phyloP scores from a whole-genome alignment of 2,113 vertebrate genomes.

The Atractosteus spatula region DNA sequence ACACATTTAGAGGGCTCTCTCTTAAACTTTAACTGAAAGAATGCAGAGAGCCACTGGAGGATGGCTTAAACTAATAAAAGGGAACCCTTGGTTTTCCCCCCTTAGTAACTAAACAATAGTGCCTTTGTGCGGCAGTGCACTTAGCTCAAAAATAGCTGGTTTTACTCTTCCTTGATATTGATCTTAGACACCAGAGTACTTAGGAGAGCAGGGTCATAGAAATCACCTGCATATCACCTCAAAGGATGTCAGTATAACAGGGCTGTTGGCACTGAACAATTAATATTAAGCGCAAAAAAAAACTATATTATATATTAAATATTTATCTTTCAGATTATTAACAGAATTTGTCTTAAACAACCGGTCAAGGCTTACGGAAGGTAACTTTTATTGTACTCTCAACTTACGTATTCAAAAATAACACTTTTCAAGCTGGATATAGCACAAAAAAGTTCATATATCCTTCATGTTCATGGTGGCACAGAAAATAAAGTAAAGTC shows the following conservation, averaged over 20 bases:
- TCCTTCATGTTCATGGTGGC: too few relatives aligned
- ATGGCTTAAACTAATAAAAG: constrained; percentile 67
- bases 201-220: constrained; percentile 13
- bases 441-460: too few relatives aligned
- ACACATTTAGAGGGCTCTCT: constrained; percentile 19
- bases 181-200: constrained; percentile 28
- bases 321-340: too few relatives aligned
- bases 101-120: constrained; percentile 55
- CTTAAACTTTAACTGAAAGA: constrained; percentile 38
- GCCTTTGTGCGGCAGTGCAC: constrained; percentile 59
- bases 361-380: too few relatives aligned
- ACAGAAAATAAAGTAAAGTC: too few relatives aligned
- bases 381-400: too few relatives aligned
- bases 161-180: constrained; percentile 38
- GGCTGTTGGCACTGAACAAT: constrained; percentile 8
- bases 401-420: too few relatives aligned
- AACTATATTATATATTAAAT: too few relatives aligned
- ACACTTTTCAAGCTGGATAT: too few relatives aligned
- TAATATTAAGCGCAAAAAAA: too few relatives aligned
- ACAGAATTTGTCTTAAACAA: too few relatives aligned
- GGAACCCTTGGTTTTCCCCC: constrained; percentile 51
- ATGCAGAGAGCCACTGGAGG: constrained; percentile 60
- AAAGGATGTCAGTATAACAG: constrained; percentile 3
- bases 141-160: constrained; percentile 46
- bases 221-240: constrained; percentile 23